Evolutionary conservation across 2,888 invertebrate species (phyloP).

Genomic region (Drosophila recens): DNA sequence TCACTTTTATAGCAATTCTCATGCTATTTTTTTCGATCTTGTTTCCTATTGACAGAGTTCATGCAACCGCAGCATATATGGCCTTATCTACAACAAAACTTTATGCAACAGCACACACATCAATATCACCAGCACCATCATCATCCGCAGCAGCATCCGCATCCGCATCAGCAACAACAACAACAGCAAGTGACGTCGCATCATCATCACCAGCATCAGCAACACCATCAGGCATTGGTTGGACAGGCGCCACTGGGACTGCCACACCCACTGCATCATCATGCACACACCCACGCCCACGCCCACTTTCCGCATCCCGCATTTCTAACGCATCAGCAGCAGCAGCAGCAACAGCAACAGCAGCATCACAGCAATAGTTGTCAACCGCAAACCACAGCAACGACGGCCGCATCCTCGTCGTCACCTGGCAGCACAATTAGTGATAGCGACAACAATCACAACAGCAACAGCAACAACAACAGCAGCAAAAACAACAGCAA

Average conservation of each 20-base stretch:
- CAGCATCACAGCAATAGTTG: conserved; percentile 84
- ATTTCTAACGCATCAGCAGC: conserved; percentile 84
- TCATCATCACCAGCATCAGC: conserved; percentile 65
- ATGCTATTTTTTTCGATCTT: background rate
- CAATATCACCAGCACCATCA: conserved; percentile 76
- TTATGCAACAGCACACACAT: conserved; percentile 83
- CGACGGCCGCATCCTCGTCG: conserved; percentile 83
- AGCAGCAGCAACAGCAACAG: conserved; percentile 67
- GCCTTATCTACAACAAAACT: conserved; percentile 86
- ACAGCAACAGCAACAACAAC: conserved; percentile 70
- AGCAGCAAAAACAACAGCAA: conserved; percentile 67
- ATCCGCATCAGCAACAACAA: conserved; percentile 59
- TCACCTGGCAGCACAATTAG: conserved; percentile 86
- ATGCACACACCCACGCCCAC: conserved; percentile 83
- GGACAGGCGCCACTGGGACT: conserved; percentile 50
- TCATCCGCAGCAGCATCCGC: conserved; percentile 62
- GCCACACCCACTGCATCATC: conserved; percentile 57
- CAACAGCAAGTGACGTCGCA: conserved; percentile 52
- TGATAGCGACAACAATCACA: conserved; percentile 85
- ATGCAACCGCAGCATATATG: conserved; percentile 86
- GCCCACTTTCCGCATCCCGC: conserved; percentile 85
- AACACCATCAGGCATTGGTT: conserved; percentile 65
- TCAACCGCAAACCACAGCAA: conserved; percentile 85
- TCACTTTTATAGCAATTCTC: background rate
- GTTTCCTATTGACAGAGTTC: conserved; percentile 80